phyloP scores from a whole-genome alignment of 2,797 vertebrate genomes.

The Pangasius krempfi region DNA sequence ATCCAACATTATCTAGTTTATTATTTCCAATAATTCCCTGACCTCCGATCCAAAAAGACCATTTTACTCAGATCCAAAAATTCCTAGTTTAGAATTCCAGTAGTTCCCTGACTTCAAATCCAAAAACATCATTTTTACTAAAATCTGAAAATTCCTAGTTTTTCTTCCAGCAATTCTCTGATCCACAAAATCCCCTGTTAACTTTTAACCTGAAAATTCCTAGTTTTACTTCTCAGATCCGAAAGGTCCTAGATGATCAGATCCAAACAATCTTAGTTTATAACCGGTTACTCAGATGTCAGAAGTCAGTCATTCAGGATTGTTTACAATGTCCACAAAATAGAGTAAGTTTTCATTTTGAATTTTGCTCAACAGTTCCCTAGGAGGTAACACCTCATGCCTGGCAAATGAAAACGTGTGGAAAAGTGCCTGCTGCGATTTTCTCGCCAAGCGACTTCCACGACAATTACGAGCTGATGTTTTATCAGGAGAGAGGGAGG shows the following conservation, averaged over 20 bases:
- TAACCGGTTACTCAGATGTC: not conserved
- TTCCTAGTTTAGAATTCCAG: not conserved
- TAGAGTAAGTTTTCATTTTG: not conserved
- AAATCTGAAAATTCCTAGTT: not conserved
- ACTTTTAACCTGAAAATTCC: not conserved
- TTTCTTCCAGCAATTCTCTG: not conserved
- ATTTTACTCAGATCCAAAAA: not conserved
- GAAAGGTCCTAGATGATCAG: not conserved
- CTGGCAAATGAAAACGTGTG: conserved; percentile 18
- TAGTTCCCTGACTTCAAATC: not conserved
- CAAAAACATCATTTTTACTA: not conserved
- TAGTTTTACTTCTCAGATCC: not conserved
- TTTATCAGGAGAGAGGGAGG: conserved; percentile 33
- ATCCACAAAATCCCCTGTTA: not conserved
- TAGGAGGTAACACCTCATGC: conserved; percentile 1
- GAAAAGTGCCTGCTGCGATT: conserved; percentile 34
- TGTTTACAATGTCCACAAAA: not conserved
- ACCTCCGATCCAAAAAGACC: not conserved
- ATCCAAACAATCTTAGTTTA: not conserved
- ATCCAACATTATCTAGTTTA: not conserved
- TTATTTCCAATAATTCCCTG: not conserved
- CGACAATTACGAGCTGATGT: conserved; percentile 51
- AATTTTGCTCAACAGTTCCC: not conserved
- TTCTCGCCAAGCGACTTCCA: conserved; percentile 52
- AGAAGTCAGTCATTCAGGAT: not conserved